Conservation (phyloP, 2,888 invertebrate genomes). For the Drosophila affinis region DNA sequence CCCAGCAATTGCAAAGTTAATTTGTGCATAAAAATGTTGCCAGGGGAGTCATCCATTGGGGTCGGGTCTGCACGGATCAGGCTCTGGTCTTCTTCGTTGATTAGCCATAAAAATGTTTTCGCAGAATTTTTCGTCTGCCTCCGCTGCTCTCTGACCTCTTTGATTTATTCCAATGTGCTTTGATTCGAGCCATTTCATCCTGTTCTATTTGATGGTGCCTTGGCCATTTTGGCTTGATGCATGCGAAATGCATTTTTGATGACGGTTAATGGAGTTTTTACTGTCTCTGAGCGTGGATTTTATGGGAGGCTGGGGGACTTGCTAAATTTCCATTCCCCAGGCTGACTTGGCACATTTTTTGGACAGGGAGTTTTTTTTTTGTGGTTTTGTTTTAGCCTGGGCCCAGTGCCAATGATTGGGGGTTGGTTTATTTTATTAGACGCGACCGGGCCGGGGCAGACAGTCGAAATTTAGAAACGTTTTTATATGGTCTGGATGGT, state of each 20-base stretch:
- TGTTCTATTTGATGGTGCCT: constrained; percentile 70
- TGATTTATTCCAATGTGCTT: constrained; percentile 79
- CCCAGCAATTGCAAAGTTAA: constrained; percentile 67
- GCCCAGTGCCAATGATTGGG: constrained; percentile 52
- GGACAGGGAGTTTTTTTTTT: background rate
- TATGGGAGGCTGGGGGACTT: constrained; percentile 36
- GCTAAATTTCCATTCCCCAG: constrained; percentile 19
- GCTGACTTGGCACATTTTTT: constrained; percentile 60
- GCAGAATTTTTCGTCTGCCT: constrained; percentile 20
- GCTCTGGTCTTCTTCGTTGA: constrained; percentile 54
- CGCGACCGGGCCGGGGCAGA: constrained; percentile 14
- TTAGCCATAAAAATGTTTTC: constrained; percentile 69
- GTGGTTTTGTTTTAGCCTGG: constrained; percentile 38
- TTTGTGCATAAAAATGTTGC: constrained; percentile 72
- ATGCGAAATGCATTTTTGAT: constrained; percentile 80
- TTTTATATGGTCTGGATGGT: constrained; percentile 32
- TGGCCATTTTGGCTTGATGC: constrained; percentile 51
- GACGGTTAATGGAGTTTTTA: constrained; percentile 81
- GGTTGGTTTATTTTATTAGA: constrained; percentile 48
- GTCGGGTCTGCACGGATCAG: constrained; percentile 1
- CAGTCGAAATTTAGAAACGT: constrained; percentile 36
- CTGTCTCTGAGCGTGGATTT: constrained; percentile 65
- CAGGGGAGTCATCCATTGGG: constrained; percentile 48
- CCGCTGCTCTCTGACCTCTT: constrained; percentile 34
- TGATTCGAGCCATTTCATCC: constrained; percentile 73